Conservation (phyloP, 2,888 invertebrate genomes). For the Scaptodrosophila latifasciaeformis region DNA sequence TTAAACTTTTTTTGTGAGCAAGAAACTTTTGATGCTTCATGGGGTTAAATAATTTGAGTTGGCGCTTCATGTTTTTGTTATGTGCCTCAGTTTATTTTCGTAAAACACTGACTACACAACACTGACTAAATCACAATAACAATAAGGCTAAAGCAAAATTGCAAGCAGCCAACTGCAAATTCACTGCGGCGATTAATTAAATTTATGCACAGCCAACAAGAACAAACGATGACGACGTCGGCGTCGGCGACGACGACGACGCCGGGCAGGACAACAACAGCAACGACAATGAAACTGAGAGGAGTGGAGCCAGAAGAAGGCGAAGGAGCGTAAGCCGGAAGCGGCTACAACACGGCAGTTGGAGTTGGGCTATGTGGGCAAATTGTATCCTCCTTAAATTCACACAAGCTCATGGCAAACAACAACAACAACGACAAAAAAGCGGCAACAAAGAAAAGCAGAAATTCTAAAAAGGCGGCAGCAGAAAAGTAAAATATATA, state of each 20-base stretch:
- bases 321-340: slow-evolving; percentile 21
- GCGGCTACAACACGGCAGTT: slow-evolving; percentile 44
- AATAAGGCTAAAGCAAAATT: slow-evolving; percentile 19
- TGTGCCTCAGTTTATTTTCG: slow-evolving; percentile 32
- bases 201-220: slow-evolving; percentile 45
- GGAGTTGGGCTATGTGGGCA: slow-evolving; percentile 8
- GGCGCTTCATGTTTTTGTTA: too few species aligned
- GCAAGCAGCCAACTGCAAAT: slow-evolving; percentile 45
- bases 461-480: slow-evolving; percentile 5
- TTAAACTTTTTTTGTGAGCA: too few species aligned
- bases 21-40: too few species aligned
- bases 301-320: neutral
- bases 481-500: slow-evolving; percentile 24
- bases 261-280: slow-evolving; percentile 3
- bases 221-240: slow-evolving; percentile 1
- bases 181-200: slow-evolving; percentile 51
- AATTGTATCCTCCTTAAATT: too few species aligned
- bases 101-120: too few species aligned
- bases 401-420: neutral
- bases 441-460: neutral
- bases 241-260: slow-evolving; percentile 5
- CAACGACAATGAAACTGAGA: slow-evolving; percentile 11
- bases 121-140: slow-evolving; percentile 38
- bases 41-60: too few species aligned
- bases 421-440: slow-evolving; percentile 11